Evolutionary conservation across 2,888 invertebrate genomes (phyloP).

Genomic region (Aradus depressus): DNA sequence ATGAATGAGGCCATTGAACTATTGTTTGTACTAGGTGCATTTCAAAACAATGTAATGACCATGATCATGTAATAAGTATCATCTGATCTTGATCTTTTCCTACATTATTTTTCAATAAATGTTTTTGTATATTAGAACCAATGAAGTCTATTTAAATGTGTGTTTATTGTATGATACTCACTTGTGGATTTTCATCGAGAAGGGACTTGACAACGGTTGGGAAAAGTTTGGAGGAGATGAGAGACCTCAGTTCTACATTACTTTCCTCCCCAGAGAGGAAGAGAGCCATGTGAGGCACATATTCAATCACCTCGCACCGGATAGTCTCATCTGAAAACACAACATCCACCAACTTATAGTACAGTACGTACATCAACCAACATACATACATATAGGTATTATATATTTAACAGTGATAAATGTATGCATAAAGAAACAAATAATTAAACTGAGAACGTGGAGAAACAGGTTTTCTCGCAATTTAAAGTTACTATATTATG

Average conservation of each 20-base stretch:
- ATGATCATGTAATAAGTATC: no score
- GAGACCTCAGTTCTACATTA: constrained; percentile 37
- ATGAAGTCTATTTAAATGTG: no score
- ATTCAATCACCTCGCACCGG: constrained; percentile 43
- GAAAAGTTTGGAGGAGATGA: constrained; percentile 47
- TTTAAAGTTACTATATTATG: no score
- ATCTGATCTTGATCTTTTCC: no score
- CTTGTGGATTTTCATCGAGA: constrained; percentile 49
- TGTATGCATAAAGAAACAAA: background rate
- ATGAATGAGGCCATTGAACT: no score
- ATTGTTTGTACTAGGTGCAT: no score
- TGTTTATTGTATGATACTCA: no score
- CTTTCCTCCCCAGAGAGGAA: constrained; percentile 33
- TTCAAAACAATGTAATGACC: no score
- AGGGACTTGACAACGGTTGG: constrained; percentile 51
- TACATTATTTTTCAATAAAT: background rate
- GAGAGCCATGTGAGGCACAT: constrained; percentile 52
- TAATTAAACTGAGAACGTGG: constrained; percentile 10
- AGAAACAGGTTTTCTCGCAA: no score
- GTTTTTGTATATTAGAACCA: no score
- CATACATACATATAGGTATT: background rate
- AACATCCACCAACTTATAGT: no score
- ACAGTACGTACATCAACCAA: background rate
- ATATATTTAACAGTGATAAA: background rate
- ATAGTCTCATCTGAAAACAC: constrained; percentile 22